Evolutionary conservation across 2,888 invertebrate species (phyloP).

Genomic region (Salticus scenicus): DNA sequence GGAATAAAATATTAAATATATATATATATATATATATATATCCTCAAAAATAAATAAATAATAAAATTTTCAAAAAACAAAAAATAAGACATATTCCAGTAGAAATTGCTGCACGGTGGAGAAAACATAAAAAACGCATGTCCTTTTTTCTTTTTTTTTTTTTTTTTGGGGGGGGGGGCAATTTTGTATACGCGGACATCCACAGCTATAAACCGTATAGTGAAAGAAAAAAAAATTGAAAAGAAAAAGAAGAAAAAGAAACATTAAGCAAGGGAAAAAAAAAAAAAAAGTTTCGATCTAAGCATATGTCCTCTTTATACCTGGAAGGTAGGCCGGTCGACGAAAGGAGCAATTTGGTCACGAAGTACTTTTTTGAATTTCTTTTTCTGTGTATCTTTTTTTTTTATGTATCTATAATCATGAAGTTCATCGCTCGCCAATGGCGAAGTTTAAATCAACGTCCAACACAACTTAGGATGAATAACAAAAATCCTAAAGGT

Average conservation of each 20-base stretch:
- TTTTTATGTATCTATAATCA: background rate
- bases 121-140: background rate
- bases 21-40: too few relatives aligned
- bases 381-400: conserved; percentile 11
- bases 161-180: too few relatives aligned
- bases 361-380: conserved; percentile 11
- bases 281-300: background rate
- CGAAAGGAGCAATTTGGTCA: conserved; percentile 60
- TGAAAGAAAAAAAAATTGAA: background rate
- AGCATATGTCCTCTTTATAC: conserved; percentile 3
- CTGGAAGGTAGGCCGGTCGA: conserved; percentile 11
- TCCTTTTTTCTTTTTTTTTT: background rate
- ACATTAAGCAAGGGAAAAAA: background rate
- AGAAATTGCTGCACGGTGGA: background rate
- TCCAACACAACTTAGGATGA: background rate
- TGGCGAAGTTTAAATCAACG: conserved; percentile 33
- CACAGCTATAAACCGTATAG: conserved; percentile 11
- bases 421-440: conserved; percentile 62
- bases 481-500: background rate
- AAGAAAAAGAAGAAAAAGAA: conserved; percentile 1
- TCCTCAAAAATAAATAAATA: too few relatives aligned
- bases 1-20: too few relatives aligned
- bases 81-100: too few relatives aligned
- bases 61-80: too few relatives aligned
- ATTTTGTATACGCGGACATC: background rate